Conservation (phyloP, 2,113 vertebrate species). For the Erinaceus europaeus region DNA sequence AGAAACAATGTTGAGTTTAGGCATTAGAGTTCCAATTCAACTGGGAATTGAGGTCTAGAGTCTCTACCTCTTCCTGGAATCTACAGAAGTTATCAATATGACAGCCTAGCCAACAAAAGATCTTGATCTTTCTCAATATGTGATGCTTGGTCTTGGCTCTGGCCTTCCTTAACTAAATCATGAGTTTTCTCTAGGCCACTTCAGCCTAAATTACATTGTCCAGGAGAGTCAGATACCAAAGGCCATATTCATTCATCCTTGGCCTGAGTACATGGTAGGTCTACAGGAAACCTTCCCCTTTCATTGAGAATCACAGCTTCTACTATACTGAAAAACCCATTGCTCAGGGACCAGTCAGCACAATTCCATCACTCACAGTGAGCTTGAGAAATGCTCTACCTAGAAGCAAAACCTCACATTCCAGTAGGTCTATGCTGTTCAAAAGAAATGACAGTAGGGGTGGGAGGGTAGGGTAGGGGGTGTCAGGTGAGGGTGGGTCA, state of each 20-base stretch:
- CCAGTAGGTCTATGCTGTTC: neutral
- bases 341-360: neutral
- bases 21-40: fast-evolving
- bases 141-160: neutral
- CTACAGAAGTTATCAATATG: neutral
- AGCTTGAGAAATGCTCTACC: neutral
- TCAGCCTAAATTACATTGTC: neutral
- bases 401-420: neutral
- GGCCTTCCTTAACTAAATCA: neutral
- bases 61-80: neutral
- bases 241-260: neutral
- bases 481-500: too few relatives aligned
- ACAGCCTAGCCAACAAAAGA: neutral
- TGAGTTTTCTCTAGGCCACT: conserved; percentile 13
- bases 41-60: neutral
- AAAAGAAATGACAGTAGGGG: neutral
- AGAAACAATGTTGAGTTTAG: neutral
- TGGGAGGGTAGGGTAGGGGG: too few relatives aligned
- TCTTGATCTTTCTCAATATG: neutral
- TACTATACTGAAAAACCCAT: neutral
- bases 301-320: neutral
- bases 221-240: neutral
- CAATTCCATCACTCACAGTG: neutral
- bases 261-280: neutral
- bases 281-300: neutral